Evolutionary conservation across 2,888 invertebrate species (phyloP).

Genomic region (Xylota segnis): DNA sequence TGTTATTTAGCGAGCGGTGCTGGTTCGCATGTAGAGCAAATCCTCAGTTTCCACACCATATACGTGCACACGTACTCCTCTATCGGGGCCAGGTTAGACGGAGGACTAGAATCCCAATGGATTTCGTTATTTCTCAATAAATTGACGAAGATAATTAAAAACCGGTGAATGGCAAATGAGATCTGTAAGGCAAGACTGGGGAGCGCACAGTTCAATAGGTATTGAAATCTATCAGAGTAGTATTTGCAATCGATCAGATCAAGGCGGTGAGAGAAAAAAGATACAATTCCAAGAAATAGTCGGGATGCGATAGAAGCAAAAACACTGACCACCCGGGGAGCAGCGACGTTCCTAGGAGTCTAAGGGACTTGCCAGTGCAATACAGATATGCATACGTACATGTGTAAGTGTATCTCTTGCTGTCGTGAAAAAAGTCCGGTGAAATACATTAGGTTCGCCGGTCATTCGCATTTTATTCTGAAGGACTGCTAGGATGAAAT

Average conservation of each 20-base stretch:
- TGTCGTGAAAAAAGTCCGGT: too few relatives aligned
- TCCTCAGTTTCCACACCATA: slow-evolving; percentile 32
- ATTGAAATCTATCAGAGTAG: slow-evolving; percentile 57
- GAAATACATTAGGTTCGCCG: too few relatives aligned
- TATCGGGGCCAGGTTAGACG: slow-evolving; percentile 28
- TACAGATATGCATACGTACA: too few relatives aligned
- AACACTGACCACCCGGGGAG: neutral
- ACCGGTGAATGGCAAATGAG: slow-evolving; percentile 35
- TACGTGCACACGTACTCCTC: neutral
- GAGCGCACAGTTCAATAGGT: slow-evolving; percentile 40
- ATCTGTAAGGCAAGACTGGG: slow-evolving; percentile 40
- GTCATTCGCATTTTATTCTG: too few relatives aligned
- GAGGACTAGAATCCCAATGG: slow-evolving; percentile 53
- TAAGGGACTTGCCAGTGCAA: too few relatives aligned
- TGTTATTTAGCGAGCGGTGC: slow-evolving; percentile 65
- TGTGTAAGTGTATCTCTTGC: too few relatives aligned
- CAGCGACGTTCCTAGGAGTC: too few relatives aligned
- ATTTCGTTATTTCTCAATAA: slow-evolving; percentile 72
- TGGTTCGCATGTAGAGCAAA: slow-evolving; percentile 73
- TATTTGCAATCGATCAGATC: too few relatives aligned
- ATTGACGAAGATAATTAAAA: slow-evolving; percentile 65
- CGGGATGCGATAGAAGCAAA: slow-evolving; percentile 15
- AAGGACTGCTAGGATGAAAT: too few relatives aligned
- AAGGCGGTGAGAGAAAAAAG: neutral
- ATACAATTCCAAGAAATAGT: slow-evolving; percentile 44